Conservation (phyloP, 2,888 invertebrate genomes). For the Drosophila mimica region DNA sequence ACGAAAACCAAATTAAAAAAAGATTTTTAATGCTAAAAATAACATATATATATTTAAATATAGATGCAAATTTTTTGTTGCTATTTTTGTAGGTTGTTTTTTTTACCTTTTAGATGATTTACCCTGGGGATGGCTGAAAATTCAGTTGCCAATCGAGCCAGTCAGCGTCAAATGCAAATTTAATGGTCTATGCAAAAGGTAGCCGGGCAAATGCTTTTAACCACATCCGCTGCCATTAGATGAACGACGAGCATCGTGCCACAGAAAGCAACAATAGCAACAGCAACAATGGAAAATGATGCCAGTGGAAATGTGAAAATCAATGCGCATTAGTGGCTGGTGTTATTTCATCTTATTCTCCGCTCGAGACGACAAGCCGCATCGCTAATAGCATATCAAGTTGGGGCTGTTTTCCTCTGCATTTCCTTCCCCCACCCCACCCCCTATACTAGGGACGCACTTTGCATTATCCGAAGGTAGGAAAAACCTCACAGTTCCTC, state of each 20-base stretch:
- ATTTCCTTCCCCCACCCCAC: not conserved
- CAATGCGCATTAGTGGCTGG: slow-evolving; percentile 76
- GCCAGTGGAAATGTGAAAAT: slow-evolving; percentile 70
- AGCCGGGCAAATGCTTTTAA: slow-evolving; percentile 78
- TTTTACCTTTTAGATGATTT: slow-evolving; percentile 15
- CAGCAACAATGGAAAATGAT: slow-evolving; percentile 58
- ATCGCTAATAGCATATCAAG: slow-evolving; percentile 63
- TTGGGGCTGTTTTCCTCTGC: slow-evolving; percentile 18
- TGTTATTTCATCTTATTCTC: slow-evolving; percentile 68
- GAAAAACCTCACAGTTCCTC: not conserved
- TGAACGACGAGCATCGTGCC: slow-evolving; percentile 36
- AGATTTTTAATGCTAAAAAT: not conserved
- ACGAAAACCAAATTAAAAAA: not conserved
- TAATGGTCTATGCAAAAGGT: slow-evolving; percentile 80
- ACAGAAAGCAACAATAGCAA: slow-evolving; percentile 31
- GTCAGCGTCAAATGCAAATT: slow-evolving; percentile 80
- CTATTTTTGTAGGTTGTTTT: slow-evolving; percentile 51
- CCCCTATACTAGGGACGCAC: not conserved
- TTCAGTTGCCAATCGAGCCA: slow-evolving; percentile 64
- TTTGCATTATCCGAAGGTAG: slow-evolving; percentile 31
- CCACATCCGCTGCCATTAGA: slow-evolving; percentile 80
- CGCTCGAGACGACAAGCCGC: slow-evolving; percentile 30
- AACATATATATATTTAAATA: not conserved
- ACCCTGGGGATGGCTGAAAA: slow-evolving; percentile 9
- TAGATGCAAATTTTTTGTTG: not conserved